A percentile compares a stretch with the other conserved stretches of the same genome.
Evolutionary conservation across 2,113 vertebrate genomes (phyloP).

Genomic region (Gasterosteus nipponicus): DNA sequence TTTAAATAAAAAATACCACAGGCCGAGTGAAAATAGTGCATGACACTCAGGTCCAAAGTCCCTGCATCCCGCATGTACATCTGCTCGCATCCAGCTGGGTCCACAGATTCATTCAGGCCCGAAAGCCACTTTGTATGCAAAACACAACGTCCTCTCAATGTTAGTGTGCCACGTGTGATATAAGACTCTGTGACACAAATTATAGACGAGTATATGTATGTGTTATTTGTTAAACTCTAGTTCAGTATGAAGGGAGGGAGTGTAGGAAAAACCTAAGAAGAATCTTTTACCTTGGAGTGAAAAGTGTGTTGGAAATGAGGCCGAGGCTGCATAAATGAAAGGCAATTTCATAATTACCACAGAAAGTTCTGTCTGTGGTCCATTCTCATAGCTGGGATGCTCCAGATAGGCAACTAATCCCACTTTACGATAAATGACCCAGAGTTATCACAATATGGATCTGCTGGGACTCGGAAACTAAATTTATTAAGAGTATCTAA

Average conservation of each 20-base stretch:
- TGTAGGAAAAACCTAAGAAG: too few relatives aligned
- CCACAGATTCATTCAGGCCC: slow-evolving; percentile 32
- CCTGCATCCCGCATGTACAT: slow-evolving; percentile 57
- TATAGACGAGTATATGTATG: not conserved
- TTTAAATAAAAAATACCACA: slow-evolving; percentile 30
- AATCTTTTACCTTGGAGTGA: too few relatives aligned
- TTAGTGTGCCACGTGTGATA: slow-evolving; percentile 2
- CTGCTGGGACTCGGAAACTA: not conserved
- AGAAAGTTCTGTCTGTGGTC: not conserved
- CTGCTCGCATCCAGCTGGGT: slow-evolving; percentile 51
- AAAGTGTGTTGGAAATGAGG: not conserved
- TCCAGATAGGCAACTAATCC: not conserved
- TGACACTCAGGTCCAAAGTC: slow-evolving; percentile 53
- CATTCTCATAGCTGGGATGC: not conserved
- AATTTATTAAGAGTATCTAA: not conserved
- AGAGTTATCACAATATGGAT: not conserved
- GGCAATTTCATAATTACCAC: slow-evolving; percentile 23
- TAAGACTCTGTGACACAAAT: not conserved
- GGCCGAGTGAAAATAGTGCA: slow-evolving; percentile 38
- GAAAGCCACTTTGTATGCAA: slow-evolving; percentile 15
- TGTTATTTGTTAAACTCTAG: not conserved
- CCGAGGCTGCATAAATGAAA: slow-evolving; percentile 3
- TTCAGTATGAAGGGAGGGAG: not conserved
- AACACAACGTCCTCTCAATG: slow-evolving; percentile 20
- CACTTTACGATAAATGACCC: not conserved